These are phyloP conservation scores for Sula dactylatra DNA, from an alignment of 2,113 vertebrate species.

Conservation along the genomic window DNA sequence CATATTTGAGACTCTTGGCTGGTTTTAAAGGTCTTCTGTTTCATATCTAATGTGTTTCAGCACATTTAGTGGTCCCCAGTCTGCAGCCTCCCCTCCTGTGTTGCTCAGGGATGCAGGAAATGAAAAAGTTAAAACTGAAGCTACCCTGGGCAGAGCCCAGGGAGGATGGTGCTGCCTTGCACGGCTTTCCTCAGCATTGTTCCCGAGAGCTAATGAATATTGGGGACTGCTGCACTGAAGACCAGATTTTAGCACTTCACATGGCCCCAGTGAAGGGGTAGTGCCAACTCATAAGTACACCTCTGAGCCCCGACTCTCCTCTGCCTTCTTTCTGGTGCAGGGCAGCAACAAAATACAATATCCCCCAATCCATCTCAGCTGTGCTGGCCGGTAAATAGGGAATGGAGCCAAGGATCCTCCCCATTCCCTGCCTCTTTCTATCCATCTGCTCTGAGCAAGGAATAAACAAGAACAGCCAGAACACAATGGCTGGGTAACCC, in stretches of 20 bases:
- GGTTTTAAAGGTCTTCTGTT: constrained; percentile 46
- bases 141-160: background rate
- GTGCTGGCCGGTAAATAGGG: constrained; percentile 30
- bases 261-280: background rate
- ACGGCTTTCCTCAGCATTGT: background rate
- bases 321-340: background rate
- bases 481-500: constrained; percentile 45
- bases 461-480: constrained; percentile 53
- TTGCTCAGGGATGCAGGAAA: constrained; percentile 67
- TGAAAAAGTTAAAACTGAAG: constrained; percentile 50
- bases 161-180: constrained; percentile 9
- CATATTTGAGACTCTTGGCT: constrained; percentile 7
- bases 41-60: constrained; percentile 36
- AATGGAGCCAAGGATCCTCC: constrained; percentile 59
- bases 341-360: background rate
- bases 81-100: constrained; percentile 16
- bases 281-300: constrained; percentile 1
- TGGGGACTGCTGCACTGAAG: background rate
- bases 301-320: background rate
- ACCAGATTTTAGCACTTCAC: background rate
- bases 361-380: constrained; percentile 38
- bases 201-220: background rate
- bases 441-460: constrained; percentile 51
- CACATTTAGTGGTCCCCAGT: background rate
- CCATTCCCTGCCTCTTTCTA: constrained; percentile 37